These are phyloP conservation scores for Zaprionus camerounensis DNA, from an alignment of 1,140 invertebrate genomes.

Conservation along the genomic window DNA sequence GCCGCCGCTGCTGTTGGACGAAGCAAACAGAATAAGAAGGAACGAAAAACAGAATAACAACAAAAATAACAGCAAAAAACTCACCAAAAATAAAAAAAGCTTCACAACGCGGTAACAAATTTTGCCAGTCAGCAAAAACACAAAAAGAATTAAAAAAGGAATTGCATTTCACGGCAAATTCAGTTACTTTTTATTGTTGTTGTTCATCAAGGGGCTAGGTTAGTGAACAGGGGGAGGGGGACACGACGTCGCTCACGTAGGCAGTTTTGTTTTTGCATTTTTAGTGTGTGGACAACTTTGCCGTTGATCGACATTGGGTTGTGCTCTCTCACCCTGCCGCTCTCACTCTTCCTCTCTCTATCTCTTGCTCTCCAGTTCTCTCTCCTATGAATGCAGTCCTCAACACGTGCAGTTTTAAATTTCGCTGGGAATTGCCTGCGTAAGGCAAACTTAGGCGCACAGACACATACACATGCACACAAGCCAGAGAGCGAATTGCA, in stretches of 20 bases:
- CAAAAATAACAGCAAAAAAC: constrained; percentile 4
- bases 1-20: constrained; percentile 50
- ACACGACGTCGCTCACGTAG: constrained; percentile 63
- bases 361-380: constrained; percentile 7
- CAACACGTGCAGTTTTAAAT: constrained; percentile 59
- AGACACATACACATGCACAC: constrained; percentile 6
- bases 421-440: constrained; percentile 46
- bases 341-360: background rate
- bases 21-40: constrained; percentile 50
- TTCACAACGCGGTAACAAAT: constrained; percentile 75
- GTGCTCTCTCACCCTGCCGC: constrained; percentile 12
- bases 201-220: constrained; percentile 41
- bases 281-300: constrained; percentile 42
- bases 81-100: constrained; percentile 52
- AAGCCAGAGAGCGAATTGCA: constrained; percentile 55
- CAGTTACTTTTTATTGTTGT: constrained; percentile 68
- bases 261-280: constrained; percentile 64
- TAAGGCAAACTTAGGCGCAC: constrained; percentile 15
- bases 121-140: constrained; percentile 72
- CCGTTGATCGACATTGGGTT: constrained; percentile 38
- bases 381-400: constrained; percentile 24
- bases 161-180: constrained; percentile 78
- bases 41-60: constrained; percentile 33
- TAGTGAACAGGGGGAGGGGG: constrained; percentile 21
- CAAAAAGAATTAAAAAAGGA: constrained; percentile 74